Base-by-base conservation (phyloP, 2,888 invertebrate genomes). In the Epinotia nisella region DNA sequence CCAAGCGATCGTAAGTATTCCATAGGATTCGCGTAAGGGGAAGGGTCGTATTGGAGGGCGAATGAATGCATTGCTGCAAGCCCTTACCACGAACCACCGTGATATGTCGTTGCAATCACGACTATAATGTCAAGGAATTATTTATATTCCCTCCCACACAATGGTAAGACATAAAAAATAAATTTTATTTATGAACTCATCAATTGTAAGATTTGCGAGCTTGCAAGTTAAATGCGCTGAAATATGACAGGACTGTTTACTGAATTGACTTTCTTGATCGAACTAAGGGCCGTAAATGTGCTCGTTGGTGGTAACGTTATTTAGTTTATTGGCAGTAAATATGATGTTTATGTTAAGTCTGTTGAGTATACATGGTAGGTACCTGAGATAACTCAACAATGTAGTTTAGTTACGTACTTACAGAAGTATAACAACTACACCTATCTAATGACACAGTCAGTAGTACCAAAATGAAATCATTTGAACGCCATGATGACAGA, bases 21-120 rank as follows among this genome's bases (percentile, higher is more conserved):
- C 89, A 90, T 92, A 90, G 91, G 90, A 91, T 91, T 90, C 88
- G 90, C 87, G 61, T 61, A 66, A 66, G 92, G 93, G 93, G 92
- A 93, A 92, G 93, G 93, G 92, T 91, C 92, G 89, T 82, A 85
- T 79, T 83, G 87, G 87, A 92, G 92, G 93, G 93, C 92, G 92
- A 90, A 85, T 90, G 92, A 90, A 85, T 90, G 81, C 81, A 80
- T 83, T 89, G 92, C 92, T 87, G 90, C 78, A 81, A 85, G 86
- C 89, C 90, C 92, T 90, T 89, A 90, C 91, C 85, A 90, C 81
- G 81, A 66, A 66, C 77, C 77, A 78, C 78, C 82, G 76, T 76
- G 80, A 81, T 81, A 81, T 80, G 79, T 80, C 79, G 80, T 79
- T 79, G 77, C 76, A 79, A 80, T 80, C 79, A 78, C 81, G 78